Conservation (phyloP, 2,888 invertebrate species). For the Thalpophila matura region DNA sequence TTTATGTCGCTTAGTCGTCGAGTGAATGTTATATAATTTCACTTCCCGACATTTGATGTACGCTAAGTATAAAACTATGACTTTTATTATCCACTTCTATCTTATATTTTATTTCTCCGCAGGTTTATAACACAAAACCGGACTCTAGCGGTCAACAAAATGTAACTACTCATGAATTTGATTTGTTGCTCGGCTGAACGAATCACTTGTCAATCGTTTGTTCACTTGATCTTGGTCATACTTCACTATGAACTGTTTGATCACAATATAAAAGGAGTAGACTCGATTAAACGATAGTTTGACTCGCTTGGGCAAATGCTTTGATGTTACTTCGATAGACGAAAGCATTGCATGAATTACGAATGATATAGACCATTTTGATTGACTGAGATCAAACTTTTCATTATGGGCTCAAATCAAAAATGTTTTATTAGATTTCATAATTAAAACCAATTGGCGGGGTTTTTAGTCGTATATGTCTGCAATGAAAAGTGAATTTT, state of each 20-base stretch:
- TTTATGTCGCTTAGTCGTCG: slow-evolving; percentile 81
- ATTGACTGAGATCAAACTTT: slow-evolving; percentile 75
- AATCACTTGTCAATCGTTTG: slow-evolving; percentile 85
- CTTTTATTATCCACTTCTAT: slow-evolving; percentile 85
- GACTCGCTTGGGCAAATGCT: slow-evolving; percentile 83
- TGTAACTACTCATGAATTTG: slow-evolving; percentile 88
- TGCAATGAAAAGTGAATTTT: slow-evolving; percentile 83
- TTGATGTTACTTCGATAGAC: slow-evolving; percentile 76
- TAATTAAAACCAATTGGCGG: slow-evolving; percentile 74
- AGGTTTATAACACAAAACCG: slow-evolving; percentile 91
- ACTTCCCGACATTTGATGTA: slow-evolving; percentile 77
- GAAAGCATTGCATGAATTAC: slow-evolving; percentile 81
- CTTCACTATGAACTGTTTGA: slow-evolving; percentile 86
- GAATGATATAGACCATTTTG: slow-evolving; percentile 68
- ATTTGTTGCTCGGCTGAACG: slow-evolving; percentile 87
- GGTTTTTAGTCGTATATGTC: slow-evolving; percentile 71
- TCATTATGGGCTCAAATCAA: slow-evolving; percentile 80
- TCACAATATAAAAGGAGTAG: slow-evolving; percentile 84
- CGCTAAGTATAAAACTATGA: slow-evolving; percentile 76
- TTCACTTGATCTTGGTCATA: slow-evolving; percentile 87
- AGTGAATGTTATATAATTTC: slow-evolving; percentile 75
- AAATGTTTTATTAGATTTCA: slow-evolving; percentile 63
- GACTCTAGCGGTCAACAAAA: slow-evolving; percentile 91
- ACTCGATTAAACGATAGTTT: slow-evolving; percentile 78
- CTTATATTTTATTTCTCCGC: slow-evolving; percentile 89